phyloP scores from a whole-genome alignment of 2,113 vertebrate species.

The Carollia perspicillata region DNA sequence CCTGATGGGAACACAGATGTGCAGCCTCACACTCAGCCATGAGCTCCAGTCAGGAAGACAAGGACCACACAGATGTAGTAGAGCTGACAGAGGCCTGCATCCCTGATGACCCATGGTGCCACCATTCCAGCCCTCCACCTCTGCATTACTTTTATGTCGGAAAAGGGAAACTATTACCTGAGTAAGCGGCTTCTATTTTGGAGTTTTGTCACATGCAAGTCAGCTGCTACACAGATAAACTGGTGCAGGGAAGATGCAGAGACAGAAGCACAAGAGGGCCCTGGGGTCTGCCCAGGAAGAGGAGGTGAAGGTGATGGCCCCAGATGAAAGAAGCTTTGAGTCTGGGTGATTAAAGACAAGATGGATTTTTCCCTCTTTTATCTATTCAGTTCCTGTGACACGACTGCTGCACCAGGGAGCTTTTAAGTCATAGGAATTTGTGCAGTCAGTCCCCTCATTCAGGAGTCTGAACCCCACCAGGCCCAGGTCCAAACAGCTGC shows the following conservation, averaged over 20 bases:
- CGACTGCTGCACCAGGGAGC: neutral
- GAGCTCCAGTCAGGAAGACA: neutral
- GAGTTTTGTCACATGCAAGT: neutral
- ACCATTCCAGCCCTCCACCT: neutral
- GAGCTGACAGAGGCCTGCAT: neutral
- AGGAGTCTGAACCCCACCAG: neutral
- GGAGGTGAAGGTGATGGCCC: neutral
- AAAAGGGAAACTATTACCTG: neutral
- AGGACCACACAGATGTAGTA: neutral
- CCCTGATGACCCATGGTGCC: too few relatives aligned
- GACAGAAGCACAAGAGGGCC: neutral
- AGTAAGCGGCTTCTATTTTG: neutral
- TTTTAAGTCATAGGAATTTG: neutral
- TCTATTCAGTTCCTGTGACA: neutral
- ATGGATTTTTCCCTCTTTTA: neutral
- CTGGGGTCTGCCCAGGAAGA: neutral
- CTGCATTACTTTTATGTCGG: neutral
- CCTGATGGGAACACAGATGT: neutral
- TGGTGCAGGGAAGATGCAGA: neutral
- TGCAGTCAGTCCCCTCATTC: neutral
- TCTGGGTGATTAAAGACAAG: neutral
- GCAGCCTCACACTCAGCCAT: neutral
- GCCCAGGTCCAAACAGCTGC: neutral
- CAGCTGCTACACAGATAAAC: neutral
- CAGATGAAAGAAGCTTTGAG: neutral